phyloP scores from a whole-genome alignment of 35 echinoderm and acorn worm species.

The Ptychodera flava region DNA sequence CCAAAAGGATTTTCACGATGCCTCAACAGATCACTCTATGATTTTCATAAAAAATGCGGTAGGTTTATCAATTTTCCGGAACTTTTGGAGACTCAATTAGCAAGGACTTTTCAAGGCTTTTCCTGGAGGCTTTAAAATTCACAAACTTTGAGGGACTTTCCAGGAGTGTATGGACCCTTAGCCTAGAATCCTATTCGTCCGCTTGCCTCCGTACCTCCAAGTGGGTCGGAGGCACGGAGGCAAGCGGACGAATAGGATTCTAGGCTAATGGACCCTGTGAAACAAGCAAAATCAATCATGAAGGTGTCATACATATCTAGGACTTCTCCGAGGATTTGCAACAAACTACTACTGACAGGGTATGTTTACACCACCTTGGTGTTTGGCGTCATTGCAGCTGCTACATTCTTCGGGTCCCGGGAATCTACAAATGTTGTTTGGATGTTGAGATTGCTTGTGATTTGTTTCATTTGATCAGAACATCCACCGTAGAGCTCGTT shows the following conservation, averaged over 20 bases:
- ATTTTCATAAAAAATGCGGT: too few relatives aligned
- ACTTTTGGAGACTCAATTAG: too few relatives aligned
- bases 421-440: constrained; percentile 67
- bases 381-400: constrained; percentile 48
- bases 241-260: background rate
- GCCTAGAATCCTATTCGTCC: too few relatives aligned
- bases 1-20: too few relatives aligned
- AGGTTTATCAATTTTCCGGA: too few relatives aligned
- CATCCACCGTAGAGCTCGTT: constrained; percentile 93
- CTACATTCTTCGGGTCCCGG: constrained; percentile 32
- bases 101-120: too few relatives aligned
- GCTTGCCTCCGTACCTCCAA: background rate
- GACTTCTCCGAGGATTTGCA: too few relatives aligned
- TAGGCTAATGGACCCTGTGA: background rate
- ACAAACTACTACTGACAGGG: background rate
- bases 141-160: too few relatives aligned
- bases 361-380: constrained; percentile 55
- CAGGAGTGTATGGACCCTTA: too few relatives aligned
- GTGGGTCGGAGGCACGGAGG: background rate
- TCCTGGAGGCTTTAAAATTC: too few relatives aligned
- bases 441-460: constrained; percentile 63
- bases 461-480: constrained; percentile 58
- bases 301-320: too few relatives aligned
- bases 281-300: background rate
- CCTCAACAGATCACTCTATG: too few relatives aligned